Percentiles rank a stretch among this genome's conserved stretches.
Evolutionary conservation across 2,797 vertebrate genomes (phyloP).

Genomic region (Sebastes kiyomatsui): DNA sequence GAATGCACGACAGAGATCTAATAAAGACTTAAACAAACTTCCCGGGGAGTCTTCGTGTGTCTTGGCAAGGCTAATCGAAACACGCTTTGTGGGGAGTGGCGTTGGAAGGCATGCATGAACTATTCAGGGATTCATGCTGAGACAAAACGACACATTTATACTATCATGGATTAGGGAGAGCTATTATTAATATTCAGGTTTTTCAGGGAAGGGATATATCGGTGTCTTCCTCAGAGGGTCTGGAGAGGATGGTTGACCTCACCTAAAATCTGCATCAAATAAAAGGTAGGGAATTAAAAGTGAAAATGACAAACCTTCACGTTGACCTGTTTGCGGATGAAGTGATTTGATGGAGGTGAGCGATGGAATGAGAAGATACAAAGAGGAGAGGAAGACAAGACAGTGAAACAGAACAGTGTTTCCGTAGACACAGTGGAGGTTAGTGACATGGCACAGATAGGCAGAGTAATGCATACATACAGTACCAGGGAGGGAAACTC

Average conservation of each 20-base stretch:
- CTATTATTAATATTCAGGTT: slow-evolving; percentile 4
- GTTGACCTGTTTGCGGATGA: slow-evolving; percentile 79
- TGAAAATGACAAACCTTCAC: slow-evolving; percentile 84
- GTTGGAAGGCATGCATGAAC: slow-evolving; percentile 56
- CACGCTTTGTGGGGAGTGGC: slow-evolving; percentile 38
- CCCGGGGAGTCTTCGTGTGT: slow-evolving; percentile 26
- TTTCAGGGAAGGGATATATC: neutral
- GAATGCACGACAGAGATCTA: slow-evolving; percentile 28
- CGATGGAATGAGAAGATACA: slow-evolving; percentile 74
- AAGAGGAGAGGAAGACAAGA: slow-evolving; percentile 74
- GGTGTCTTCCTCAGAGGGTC: slow-evolving; percentile 1
- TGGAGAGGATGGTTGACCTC: slow-evolving; percentile 10
- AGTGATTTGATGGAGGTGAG: slow-evolving; percentile 80
- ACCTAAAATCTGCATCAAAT: slow-evolving; percentile 37
- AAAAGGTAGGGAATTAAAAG: slow-evolving; percentile 54
- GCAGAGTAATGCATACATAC: slow-evolving; percentile 22
- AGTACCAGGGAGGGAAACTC: slow-evolving; percentile 22
- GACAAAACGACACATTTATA: slow-evolving; percentile 21
- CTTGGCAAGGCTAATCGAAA: slow-evolving; percentile 50
- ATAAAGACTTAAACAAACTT: slow-evolving; percentile 47
- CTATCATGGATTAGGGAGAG: slow-evolving; percentile 22
- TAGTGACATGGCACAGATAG: slow-evolving; percentile 51
- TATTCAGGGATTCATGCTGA: slow-evolving; percentile 66
- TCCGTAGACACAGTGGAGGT: slow-evolving; percentile 45
- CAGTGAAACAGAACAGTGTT: slow-evolving; percentile 71